These are phyloP conservation scores for Eumacrocentrus americanus DNA, from an alignment of 2,888 invertebrate genomes.

Conservation along the genomic window DNA sequence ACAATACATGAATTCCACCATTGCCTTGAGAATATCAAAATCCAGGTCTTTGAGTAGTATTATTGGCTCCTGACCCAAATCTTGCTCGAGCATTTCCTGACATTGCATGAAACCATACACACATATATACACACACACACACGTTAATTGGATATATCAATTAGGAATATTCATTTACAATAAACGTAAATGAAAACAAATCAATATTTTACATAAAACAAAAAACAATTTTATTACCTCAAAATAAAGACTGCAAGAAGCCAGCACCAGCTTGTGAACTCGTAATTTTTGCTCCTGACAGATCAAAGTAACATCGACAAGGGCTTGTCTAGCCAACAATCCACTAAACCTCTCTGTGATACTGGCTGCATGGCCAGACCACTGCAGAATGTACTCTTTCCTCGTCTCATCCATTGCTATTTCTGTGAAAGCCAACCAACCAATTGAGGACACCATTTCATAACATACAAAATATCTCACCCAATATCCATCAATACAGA, in stretches of 20 bases:
- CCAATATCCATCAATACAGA: neutral
- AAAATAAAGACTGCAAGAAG: constrained; percentile 76
- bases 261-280: constrained; percentile 76
- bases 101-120: constrained; percentile 26
- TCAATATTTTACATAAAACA: neutral
- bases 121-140: constrained; percentile 1
- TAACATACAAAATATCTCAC: constrained; percentile 2
- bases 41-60: constrained; percentile 71
- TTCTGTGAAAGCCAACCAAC: constrained; percentile 29
- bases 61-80: constrained; percentile 62
- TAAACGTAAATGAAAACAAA: neutral
- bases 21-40: constrained; percentile 73
- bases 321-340: constrained; percentile 73
- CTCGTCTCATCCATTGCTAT: constrained; percentile 51
- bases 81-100: constrained; percentile 60
- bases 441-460: constrained; percentile 26
- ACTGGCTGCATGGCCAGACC: constrained; percentile 74
- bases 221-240: too few species aligned
- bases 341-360: constrained; percentile 73
- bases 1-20: constrained; percentile 80
- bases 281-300: constrained; percentile 77
- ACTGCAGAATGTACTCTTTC: constrained; percentile 67
- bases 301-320: constrained; percentile 77
- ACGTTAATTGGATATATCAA: neutral
- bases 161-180: neutral